These are phyloP conservation scores for Leptodirus hochenwartii DNA, from an alignment of 2,888 invertebrate genomes.

Conservation along the genomic window DNA sequence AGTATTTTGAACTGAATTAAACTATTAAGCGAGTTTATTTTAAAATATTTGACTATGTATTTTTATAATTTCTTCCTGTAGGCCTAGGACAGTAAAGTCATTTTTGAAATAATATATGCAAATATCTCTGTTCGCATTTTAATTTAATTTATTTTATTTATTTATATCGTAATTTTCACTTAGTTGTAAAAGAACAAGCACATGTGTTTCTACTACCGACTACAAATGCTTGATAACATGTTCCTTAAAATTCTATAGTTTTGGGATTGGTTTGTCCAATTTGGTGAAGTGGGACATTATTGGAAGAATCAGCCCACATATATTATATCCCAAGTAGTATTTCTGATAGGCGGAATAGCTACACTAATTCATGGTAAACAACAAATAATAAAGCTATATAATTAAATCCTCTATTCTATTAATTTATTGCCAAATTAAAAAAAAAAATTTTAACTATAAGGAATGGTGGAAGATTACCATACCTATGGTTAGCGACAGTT, in stretches of 20 bases:
- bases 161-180: too few relatives aligned
- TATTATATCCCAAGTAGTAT: conserved; percentile 41
- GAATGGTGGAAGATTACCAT: conserved; percentile 54
- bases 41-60: too few relatives aligned
- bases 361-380: conserved; percentile 49
- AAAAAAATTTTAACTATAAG: conserved; percentile 34
- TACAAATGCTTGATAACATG: conserved; percentile 1
- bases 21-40: too few relatives aligned
- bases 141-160: not conserved
- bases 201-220: too few relatives aligned
- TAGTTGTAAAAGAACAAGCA: too few relatives aligned
- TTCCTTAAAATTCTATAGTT: conserved; percentile 24
- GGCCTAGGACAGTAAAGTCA: too few relatives aligned
- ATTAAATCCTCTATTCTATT: conserved; percentile 4
- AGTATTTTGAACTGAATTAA: too few relatives aligned
- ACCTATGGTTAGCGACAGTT: conserved; percentile 55
- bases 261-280: conserved; percentile 41
- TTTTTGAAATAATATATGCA: not conserved
- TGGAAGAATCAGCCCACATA: conserved; percentile 50
- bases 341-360: conserved; percentile 38
- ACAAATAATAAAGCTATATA: conserved; percentile 5
- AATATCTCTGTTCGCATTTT: conserved; percentile 3
- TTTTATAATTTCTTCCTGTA: too few relatives aligned
- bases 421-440: not conserved
- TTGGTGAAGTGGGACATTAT: conserved; percentile 33